Conservation (phyloP, 2,888 invertebrate genomes). For the Acanthosoma haemorrhoidale region DNA sequence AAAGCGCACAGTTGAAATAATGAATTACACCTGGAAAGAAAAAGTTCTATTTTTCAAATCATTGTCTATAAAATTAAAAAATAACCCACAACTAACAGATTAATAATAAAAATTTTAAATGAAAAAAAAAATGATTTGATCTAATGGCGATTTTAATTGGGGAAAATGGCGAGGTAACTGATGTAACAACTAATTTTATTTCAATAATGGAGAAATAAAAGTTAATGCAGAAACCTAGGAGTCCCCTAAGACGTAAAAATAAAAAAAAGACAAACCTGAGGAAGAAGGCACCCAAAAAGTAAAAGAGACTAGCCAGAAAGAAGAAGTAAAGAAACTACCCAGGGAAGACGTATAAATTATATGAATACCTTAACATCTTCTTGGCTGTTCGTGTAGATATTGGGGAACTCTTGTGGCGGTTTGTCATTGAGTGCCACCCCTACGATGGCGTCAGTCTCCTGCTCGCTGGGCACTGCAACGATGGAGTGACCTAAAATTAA, state of each 20-base stretch:
- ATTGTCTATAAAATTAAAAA: too few species aligned
- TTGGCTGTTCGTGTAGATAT: slow-evolving; percentile 29
- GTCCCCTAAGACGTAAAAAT: not conserved
- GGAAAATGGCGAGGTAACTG: too few species aligned
- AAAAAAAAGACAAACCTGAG: not conserved
- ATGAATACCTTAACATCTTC: slow-evolving; percentile 32
- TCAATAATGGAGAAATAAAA: too few species aligned
- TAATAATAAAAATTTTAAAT: too few species aligned
- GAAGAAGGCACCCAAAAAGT: not conserved
- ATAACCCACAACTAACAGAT: too few species aligned
- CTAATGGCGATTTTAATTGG: too few species aligned
- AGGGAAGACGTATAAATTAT: not conserved
- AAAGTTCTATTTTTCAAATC: too few species aligned
- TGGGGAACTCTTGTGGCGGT: slow-evolving; percentile 30
- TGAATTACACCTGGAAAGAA: too few species aligned
- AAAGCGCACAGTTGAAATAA: too few species aligned
- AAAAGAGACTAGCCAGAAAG: not conserved
- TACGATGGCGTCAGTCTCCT: slow-evolving; percentile 6
- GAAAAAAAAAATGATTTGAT: too few species aligned
- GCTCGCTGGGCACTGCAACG: not conserved
- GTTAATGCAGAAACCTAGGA: too few species aligned
- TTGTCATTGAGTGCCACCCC: slow-evolving; percentile 33
- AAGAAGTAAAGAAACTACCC: not conserved
- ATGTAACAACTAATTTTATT: too few species aligned
- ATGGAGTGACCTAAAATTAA: not conserved